Conservation (phyloP, 2,888 invertebrate species). For the Agrypnus murinus region DNA sequence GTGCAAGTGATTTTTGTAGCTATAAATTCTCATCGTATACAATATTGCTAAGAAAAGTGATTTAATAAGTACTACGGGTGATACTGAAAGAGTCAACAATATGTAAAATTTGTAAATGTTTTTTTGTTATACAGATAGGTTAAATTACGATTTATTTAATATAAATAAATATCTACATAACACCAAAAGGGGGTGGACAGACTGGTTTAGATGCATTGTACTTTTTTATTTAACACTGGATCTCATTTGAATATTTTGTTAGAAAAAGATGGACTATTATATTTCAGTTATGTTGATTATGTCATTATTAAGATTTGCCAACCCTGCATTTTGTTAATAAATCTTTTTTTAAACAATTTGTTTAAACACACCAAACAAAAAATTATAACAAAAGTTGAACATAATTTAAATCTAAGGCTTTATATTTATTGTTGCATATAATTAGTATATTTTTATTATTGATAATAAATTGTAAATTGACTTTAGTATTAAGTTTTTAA, state of each 20-base stretch:
- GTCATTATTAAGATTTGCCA: neutral
- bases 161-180: too few species aligned
- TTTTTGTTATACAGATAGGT: too few species aligned
- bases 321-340: constrained; percentile 5
- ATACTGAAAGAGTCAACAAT: neutral
- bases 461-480: constrained; percentile 18
- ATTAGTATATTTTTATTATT: constrained; percentile 36
- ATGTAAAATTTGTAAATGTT: too few species aligned
- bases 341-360: neutral
- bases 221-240: too few species aligned
- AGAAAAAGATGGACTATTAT: too few species aligned
- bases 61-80: constrained; percentile 7
- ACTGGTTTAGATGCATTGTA: too few species aligned
- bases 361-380: constrained; percentile 1
- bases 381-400: neutral
- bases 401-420: constrained; percentile 31
- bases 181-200: too few species aligned
- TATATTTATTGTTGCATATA: constrained; percentile 43
- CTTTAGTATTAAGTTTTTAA: constrained; percentile 5
- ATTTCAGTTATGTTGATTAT: too few species aligned
- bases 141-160: too few species aligned
- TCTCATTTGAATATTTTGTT: too few species aligned
- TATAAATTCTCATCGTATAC: neutral
- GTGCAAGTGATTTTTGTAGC: constrained; percentile 4
- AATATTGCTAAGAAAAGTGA: neutral